These are phyloP conservation scores for Poeciliopsis gracilis DNA, from an alignment of 2,797 vertebrate genomes.

Conservation along the genomic window DNA sequence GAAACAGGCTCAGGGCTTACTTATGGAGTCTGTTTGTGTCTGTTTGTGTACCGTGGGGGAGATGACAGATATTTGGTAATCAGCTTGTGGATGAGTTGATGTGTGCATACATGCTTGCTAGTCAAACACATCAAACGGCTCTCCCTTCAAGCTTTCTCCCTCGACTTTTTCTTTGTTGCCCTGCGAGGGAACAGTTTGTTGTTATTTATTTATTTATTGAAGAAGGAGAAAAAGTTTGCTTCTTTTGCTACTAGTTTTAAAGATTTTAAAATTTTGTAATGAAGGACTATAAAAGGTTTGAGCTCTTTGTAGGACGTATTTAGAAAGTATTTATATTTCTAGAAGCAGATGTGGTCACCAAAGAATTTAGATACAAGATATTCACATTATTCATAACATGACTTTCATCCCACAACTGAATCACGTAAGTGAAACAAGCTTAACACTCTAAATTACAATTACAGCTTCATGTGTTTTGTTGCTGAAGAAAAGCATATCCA, in stretches of 20 bases:
- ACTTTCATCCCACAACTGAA: neutral
- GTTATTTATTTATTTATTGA: constrained; percentile 9
- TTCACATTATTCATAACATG: neutral
- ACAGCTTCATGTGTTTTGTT: neutral
- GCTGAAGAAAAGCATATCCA: neutral
- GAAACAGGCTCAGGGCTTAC: constrained; percentile 48
- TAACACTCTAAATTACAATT: neutral
- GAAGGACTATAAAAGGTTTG: neutral
- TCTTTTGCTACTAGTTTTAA: neutral
- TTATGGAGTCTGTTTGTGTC: constrained; percentile 49
- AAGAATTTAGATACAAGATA: neutral
- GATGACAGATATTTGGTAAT: constrained; percentile 62
- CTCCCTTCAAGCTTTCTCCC: constrained; percentile 44
- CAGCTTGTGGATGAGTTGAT: constrained; percentile 30
- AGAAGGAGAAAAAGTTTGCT: neutral
- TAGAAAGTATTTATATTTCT: neutral
- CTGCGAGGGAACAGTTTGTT: constrained; percentile 10
- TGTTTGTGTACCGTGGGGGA: constrained; percentile 29
- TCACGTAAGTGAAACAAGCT: neutral
- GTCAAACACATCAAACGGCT: constrained; percentile 57
- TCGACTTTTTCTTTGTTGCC: constrained; percentile 44
- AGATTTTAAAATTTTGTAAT: neutral
- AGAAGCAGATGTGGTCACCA: neutral
- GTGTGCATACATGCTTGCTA: constrained; percentile 27
- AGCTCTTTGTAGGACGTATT: neutral